Percentiles rank a stretch among this genome's conserved stretches.
Evolutionary conservation across 2,888 invertebrate species (phyloP).

Genomic region (Cetonia aurata): DNA sequence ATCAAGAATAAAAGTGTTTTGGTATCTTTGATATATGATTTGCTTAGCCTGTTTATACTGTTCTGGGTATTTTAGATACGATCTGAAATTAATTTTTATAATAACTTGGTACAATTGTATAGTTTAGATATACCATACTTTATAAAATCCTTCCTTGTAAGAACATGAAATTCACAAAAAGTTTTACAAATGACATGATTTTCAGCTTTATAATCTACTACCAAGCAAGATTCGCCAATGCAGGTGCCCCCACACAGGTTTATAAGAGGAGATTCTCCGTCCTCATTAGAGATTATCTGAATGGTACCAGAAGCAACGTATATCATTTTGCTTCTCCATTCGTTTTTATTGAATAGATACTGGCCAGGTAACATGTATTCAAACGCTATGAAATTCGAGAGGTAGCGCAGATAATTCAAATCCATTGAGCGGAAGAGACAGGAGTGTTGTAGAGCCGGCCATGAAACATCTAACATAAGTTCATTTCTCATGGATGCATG

Average conservation of each 20-base stretch:
- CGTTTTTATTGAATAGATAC: constrained; percentile 49
- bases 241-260: constrained; percentile 53
- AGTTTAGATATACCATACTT: constrained; percentile 25
- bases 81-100: constrained; percentile 13
- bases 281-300: constrained; percentile 54
- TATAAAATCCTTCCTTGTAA: constrained; percentile 48
- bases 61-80: constrained; percentile 47
- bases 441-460: constrained; percentile 52
- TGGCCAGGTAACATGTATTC: constrained; percentile 52
- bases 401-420: constrained; percentile 49
- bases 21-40: constrained; percentile 43
- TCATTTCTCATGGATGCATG: constrained; percentile 48
- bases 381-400: constrained; percentile 48
- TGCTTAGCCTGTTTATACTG: constrained; percentile 44
- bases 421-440: constrained; percentile 51
- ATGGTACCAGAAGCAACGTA: constrained; percentile 53
- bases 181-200: constrained; percentile 53
- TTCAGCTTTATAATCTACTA: constrained; percentile 47
- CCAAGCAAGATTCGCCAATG: constrained; percentile 50
- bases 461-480: constrained; percentile 50
- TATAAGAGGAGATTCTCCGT: constrained; percentile 53
- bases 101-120: neutral
- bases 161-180: constrained; percentile 52
- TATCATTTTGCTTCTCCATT: constrained; percentile 52
- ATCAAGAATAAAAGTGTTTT: constrained; percentile 9